Evolutionary conservation across 2,888 invertebrate genomes (phyloP).

Genomic region (Chymomyza caudatula): DNA sequence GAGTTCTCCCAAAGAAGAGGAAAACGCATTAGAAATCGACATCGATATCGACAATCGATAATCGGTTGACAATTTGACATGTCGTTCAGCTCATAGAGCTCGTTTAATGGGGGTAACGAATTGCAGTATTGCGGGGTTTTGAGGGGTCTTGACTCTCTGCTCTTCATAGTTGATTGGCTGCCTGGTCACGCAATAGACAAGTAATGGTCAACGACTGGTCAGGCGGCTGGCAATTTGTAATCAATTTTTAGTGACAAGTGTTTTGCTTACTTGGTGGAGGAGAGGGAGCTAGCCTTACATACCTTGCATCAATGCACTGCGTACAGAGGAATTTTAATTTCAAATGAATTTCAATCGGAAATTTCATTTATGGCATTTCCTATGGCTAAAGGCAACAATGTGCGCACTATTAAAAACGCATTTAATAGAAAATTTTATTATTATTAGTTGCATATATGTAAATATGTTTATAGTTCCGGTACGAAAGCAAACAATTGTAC

Average conservation of each 20-base stretch:
- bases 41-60: no score
- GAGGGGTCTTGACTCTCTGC: not conserved
- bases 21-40: not conserved
- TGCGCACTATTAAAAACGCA: constrained; percentile 51
- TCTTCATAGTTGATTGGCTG: not conserved
- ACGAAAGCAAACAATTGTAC: not conserved
- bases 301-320: not conserved
- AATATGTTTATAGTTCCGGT: not conserved
- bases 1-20: constrained; percentile 11
- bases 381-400: constrained; percentile 14
- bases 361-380: constrained; percentile 42
- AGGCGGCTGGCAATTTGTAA: not conserved
- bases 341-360: constrained; percentile 50
- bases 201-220: not conserved
- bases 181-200: not conserved
- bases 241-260: not conserved
- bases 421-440: constrained; percentile 21
- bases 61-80: no score
- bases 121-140: not conserved
- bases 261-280: not conserved
- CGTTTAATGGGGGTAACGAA: not conserved
- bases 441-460: not conserved
- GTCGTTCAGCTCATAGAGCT: no score
- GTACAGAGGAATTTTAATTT: constrained; percentile 7
- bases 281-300: not conserved